Evolutionary conservation across 1,140 invertebrate species (phyloP).

Genomic region (Tenebrio molitor): DNA sequence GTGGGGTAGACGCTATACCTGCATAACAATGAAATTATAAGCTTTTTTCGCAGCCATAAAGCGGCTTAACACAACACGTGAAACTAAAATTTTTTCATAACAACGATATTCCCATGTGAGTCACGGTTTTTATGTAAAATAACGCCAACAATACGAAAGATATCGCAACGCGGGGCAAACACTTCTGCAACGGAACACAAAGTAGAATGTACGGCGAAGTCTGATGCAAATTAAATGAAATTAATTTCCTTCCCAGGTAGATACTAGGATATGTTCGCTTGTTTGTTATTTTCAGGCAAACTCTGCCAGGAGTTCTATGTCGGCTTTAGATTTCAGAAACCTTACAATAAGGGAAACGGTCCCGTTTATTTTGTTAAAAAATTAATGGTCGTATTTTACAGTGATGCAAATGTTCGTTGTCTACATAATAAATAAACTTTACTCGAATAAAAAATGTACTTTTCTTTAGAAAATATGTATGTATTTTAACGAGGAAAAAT

Average conservation of each 20-base stretch:
- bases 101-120: slow-evolving; percentile 13
- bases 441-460: too few species aligned
- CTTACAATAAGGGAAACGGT: too few species aligned
- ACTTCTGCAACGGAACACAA: neutral
- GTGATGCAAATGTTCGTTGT: too few species aligned
- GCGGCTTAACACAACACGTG: neutral
- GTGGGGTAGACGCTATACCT: neutral
- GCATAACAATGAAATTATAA: neutral
- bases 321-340: too few species aligned
- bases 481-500: too few species aligned
- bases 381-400: too few species aligned
- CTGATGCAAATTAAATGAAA: slow-evolving; percentile 22
- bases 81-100: slow-evolving; percentile 5
- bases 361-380: too few species aligned
- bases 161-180: neutral
- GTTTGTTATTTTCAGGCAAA: too few species aligned
- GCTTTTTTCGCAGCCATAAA: neutral
- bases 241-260: slow-evolving; percentile 18
- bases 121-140: slow-evolving; percentile 17
- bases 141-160: slow-evolving; percentile 20
- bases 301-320: too few species aligned
- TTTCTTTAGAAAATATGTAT: too few species aligned
- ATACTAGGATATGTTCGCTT: too few species aligned
- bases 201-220: slow-evolving; percentile 1
- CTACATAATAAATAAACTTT: too few species aligned